Evolutionary conservation across 2,888 invertebrate species (phyloP).

Genomic region (Eledona agricola): DNA sequence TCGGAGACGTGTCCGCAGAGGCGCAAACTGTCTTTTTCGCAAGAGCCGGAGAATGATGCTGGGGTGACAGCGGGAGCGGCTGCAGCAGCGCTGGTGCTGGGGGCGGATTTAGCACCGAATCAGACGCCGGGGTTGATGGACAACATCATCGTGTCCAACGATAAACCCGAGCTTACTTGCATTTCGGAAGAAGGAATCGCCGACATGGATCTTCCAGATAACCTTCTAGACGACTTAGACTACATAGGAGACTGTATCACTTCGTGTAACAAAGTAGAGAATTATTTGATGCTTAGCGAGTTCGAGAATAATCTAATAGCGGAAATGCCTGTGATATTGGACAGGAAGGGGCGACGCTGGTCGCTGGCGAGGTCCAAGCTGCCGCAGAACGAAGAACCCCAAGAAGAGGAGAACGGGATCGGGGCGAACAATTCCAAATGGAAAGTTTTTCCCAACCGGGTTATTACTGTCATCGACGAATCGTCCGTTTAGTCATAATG

Average conservation of each 20-base stretch:
- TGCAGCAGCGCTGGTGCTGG: constrained; percentile 65
- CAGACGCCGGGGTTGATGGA: constrained; percentile 63
- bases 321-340: constrained; percentile 78
- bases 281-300: constrained; percentile 86
- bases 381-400: constrained; percentile 61
- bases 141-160: constrained; percentile 63
- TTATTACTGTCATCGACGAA: constrained; percentile 82
- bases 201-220: constrained; percentile 83
- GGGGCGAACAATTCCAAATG: constrained; percentile 56
- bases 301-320: constrained; percentile 86
- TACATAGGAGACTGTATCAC: constrained; percentile 86
- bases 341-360: constrained; percentile 77
- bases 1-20: constrained; percentile 68
- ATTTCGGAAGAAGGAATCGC: constrained; percentile 87
- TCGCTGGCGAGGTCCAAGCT: constrained; percentile 70
- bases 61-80: constrained; percentile 64
- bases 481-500: constrained; percentile 66
- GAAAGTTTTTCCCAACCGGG: constrained; percentile 67
- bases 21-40: constrained; percentile 67
- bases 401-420: constrained; percentile 65
- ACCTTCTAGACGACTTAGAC: constrained; percentile 79
- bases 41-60: constrained; percentile 67
- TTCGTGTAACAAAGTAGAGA: constrained; percentile 86
- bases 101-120: constrained; percentile 63
- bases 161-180: constrained; percentile 81